Evolutionary conservation across 2,797 vertebrate genomes (phyloP), one percentile per base, ranked within the genome.

Genomic region (Trachops cirrhosus): DNA sequence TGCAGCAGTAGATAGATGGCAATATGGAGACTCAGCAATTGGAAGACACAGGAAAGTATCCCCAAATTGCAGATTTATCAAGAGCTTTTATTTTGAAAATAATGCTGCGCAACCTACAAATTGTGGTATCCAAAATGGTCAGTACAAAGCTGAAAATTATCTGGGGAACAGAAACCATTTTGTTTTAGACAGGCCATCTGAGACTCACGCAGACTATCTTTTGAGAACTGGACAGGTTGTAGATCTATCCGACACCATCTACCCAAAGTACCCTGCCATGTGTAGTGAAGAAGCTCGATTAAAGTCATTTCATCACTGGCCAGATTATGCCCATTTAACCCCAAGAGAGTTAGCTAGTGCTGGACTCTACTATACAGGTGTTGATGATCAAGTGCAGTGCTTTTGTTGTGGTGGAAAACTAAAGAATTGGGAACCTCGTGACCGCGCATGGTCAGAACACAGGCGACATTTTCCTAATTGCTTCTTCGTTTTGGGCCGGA

Each of bases 371-470:
- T 99, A 99, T 90, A 89, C 98, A 0, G 98, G 98, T 18, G 8
- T 97, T 88, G 70, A 78, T 0, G 99, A 99, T 97, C 91, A 96
- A 70, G 99, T 99, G 59, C 98, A 99, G 86, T 99, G 99, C 97
- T 99, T 99, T 97, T 99, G 99, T 98, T 99, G 99, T 86, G 99
- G 98, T 44, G 99, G 99, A 86, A 98, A 98, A 96, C 71, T 99
- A 97, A 98, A 97, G 41, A 98, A 98, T 94, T 99, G 99, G 99
- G 99, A 99, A 95, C 96, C 97, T 0, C 97, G 98, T 34, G 99
- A 99, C 97, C 97, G 96, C 1, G 98, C 99, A 15, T 99, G 99
- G 99, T 98, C 96, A 52, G 99, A 99, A 93, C 99, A 99, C 93
- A 97, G 83, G 96, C 99, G 98, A 83, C 98, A 99, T 98, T 99